Conservation (phyloP, 2,888 invertebrate species). For the Furcula furcula region DNA sequence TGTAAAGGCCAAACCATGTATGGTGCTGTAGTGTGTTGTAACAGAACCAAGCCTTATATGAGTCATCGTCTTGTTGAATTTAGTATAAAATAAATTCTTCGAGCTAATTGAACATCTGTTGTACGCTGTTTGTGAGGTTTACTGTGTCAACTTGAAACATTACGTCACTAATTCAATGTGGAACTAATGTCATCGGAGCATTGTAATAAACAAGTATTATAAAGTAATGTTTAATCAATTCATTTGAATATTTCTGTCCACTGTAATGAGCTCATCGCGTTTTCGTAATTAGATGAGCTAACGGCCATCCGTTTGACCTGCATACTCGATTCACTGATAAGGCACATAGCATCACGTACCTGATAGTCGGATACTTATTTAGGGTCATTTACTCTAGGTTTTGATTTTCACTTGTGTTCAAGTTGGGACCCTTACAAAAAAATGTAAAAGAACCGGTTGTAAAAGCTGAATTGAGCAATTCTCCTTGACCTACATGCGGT, state of each 20-base stretch:
- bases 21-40: slow-evolving; percentile 65
- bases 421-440: slow-evolving; percentile 31
- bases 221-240: background rate
- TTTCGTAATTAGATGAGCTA: slow-evolving; percentile 13
- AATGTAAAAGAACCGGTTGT: slow-evolving; percentile 56
- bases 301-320: slow-evolving; percentile 37
- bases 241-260: background rate
- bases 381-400: slow-evolving; percentile 6
- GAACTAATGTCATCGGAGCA: slow-evolving; percentile 5
- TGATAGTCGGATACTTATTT: slow-evolving; percentile 12
- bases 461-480: slow-evolving; percentile 51
- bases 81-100: slow-evolving; percentile 67
- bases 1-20: slow-evolving; percentile 74
- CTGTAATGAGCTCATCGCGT: slow-evolving; percentile 1
- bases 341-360: slow-evolving; percentile 36
- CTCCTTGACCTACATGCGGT: slow-evolving; percentile 65
- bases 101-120: slow-evolving; percentile 71
- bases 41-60: slow-evolving; percentile 63
- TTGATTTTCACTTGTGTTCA: slow-evolving; percentile 13
- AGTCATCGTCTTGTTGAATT: slow-evolving; percentile 66
- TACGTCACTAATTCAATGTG: slow-evolving; percentile 24
- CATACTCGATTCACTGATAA: slow-evolving; percentile 30
- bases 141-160: slow-evolving; percentile 30
- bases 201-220: background rate
- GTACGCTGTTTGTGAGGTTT: slow-evolving; percentile 26